Base-by-base conservation (phyloP, 1,140 invertebrate species). In the Papilio polytes region DNA sequence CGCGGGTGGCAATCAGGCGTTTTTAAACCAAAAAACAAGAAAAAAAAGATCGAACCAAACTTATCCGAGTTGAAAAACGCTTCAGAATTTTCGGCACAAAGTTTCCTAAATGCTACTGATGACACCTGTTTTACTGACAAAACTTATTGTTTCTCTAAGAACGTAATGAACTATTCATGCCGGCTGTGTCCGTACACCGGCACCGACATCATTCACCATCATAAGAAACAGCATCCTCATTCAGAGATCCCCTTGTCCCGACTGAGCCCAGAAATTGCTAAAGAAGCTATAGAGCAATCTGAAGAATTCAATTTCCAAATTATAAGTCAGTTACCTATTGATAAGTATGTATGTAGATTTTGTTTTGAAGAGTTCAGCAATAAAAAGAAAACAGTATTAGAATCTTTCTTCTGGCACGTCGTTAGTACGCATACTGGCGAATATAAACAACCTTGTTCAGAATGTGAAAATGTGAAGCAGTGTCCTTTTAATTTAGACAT, bases 391-490 rank as follows among this genome's bases (percentile, higher is more conserved):
- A 80, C 77, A 2, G 81, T 85, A 15, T 81, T 95, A 63, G 93
- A 96, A 85, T 89, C 91, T 15, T 96, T 97, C 84, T 97, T 96
- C 85, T 97, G 97, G 86, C 97, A 98, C 85, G 84, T 95, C 44
- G 95, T 97, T 18, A 96, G 96, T n/a, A 95, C 91, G 73, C 97
- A 98, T 81, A 97, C 97, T 0, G 97, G 97, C 0, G 97, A 98
- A 89, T 97, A 97, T 87, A 95, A 96, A 76, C 96, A 96, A 81
- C 85, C 88, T 3, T 97, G 97, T 90, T 93, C 92, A 9, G 89
- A 95, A 51, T 97, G 97, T 85, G 72, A 74, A 7, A 85, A 89
- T 81, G 80, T 70, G 8, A 82, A 79, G 2, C 80, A 77, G 22
- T 94, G 92, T 74, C 85, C 89, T 51, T 91, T 89, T 78, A 86